A percentile compares a stretch with the other conserved stretches of the same genome.
Evolutionary conservation across 1,140 invertebrate species (phyloP).

Genomic region (Onthophagus taurus): DNA sequence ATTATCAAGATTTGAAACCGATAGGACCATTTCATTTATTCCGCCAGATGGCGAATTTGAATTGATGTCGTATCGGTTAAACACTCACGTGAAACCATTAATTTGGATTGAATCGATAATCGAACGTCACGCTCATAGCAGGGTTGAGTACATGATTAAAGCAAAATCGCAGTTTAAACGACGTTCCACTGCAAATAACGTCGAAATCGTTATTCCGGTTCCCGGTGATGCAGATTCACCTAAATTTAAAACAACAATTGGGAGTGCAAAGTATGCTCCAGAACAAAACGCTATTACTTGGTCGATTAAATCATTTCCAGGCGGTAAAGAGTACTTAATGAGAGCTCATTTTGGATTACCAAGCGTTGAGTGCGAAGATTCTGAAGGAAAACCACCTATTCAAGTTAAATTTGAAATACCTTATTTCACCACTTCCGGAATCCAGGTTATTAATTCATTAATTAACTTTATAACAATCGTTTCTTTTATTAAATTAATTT

Average conservation of each 20-base stretch:
- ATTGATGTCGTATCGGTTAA: slow-evolving; percentile 98
- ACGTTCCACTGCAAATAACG: slow-evolving; percentile 96
- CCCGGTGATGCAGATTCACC: slow-evolving; percentile 97
- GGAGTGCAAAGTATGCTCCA: slow-evolving; percentile 94
- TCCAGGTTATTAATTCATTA: slow-evolving; percentile 59
- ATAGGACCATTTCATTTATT: slow-evolving; percentile 97
- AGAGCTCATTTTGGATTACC: slow-evolving; percentile 98
- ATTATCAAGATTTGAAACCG: slow-evolving; percentile 95
- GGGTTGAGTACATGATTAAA: slow-evolving; percentile 99
- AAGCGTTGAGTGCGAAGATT: slow-evolving; percentile 90
- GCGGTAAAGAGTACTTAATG: slow-evolving; percentile 99
- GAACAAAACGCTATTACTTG: slow-evolving; percentile 97
- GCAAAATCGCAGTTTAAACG: slow-evolving; percentile 99
- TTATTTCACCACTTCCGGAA: slow-evolving; percentile 98
- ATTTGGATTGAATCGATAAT: slow-evolving; percentile 99
- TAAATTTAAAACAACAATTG: slow-evolving; percentile 98
- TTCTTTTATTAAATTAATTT: slow-evolving; percentile 8
- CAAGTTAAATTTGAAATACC: slow-evolving; percentile 99
- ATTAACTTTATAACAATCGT: background rate
- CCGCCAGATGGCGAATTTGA: slow-evolving; percentile 99
- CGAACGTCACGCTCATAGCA: slow-evolving; percentile 94
- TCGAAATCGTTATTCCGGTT: slow-evolving; percentile 98
- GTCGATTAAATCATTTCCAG: slow-evolving; percentile 99
- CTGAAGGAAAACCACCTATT: slow-evolving; percentile 95
- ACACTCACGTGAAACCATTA: slow-evolving; percentile 95